Base-by-base conservation (phyloP, 1,140 invertebrate genomes). In the Tetramorium parvispinum region DNA sequence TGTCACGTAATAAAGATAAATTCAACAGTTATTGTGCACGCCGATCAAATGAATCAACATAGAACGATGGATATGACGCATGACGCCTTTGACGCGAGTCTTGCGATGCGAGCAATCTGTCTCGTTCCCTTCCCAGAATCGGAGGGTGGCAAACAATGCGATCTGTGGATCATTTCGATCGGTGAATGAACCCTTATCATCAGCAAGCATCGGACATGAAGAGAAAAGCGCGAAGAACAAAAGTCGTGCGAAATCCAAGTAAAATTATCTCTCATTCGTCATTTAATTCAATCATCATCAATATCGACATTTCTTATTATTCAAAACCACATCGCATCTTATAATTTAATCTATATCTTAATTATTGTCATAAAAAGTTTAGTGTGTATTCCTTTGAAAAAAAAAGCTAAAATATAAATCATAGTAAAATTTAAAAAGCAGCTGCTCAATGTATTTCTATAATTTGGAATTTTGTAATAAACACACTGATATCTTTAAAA, bases 171-270 rank as follows among this genome's bases (percentile, higher is more conserved):
- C 77, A 79, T 49, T 89, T 87, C 57, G 65, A 87, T 89, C 88
- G 85, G 88, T 89, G 88, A 89, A 87, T 61, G 86, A 89, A 89
- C 88, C 76, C 78, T 89, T 87, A 78, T 89, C 85, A 0, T 73
- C 53, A 16, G 11, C 65, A 6, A 40, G 18, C 13, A 68, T 68
- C 46, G 40, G 5, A 21, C 11, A 46, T 10, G 24, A 18, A 43
- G 24, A 18, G 18, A 59, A 59, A 46, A 49, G 18, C 40, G 79
- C 51, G 8, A 27, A 78, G 16, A 18, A 8, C 46, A 7, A 27
- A 27, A 70, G 46, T 51, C 11, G 53, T 13, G 24, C 37, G 46
- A 81, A 79, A 68, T 68, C 5, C 53, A 4, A 24, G 8, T 24
- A 11, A 24, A 76, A 49, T 13, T n/a, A 43, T 32, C 27, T 13